Evolutionary conservation across 2,888 invertebrate species (phyloP).

Genomic region (Polydesmus complanatus): DNA sequence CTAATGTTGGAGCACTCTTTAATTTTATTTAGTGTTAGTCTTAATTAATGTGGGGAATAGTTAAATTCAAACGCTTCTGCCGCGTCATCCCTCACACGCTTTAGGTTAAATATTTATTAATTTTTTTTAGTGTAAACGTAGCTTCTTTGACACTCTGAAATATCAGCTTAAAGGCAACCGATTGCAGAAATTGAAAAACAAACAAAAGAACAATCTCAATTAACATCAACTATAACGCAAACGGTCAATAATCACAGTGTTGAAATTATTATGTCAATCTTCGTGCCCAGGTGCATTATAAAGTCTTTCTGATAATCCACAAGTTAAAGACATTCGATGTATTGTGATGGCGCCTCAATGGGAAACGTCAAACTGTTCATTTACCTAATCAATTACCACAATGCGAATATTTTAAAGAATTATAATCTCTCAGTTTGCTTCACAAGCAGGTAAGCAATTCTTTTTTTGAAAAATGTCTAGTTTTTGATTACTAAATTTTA

Average conservation of each 20-base stretch:
- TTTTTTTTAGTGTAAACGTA: conserved; percentile 66
- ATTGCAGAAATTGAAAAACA: conserved; percentile 99
- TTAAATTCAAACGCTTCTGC: too few relatives aligned
- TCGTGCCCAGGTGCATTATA: conserved; percentile 60
- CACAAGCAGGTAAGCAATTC: too few relatives aligned
- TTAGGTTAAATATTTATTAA: conserved; percentile 1
- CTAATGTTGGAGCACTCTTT: too few relatives aligned
- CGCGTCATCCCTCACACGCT: too few relatives aligned
- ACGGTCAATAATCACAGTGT: conserved; percentile 99
- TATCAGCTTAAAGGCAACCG: conserved; percentile 96
- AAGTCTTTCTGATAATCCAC: conserved; percentile 91
- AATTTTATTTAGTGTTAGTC: too few relatives aligned
- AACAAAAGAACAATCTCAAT: conserved; percentile 95
- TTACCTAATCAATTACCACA: conserved; percentile 78
- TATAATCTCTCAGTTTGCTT: conserved; percentile 98
- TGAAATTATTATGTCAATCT: conserved; percentile 96
- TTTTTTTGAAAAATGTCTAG: too few relatives aligned
- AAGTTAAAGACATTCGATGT: conserved; percentile 87
- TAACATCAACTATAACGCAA: conserved; percentile 94
- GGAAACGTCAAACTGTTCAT: conserved; percentile 98
- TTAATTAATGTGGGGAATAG: too few relatives aligned
- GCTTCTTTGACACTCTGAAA: conserved; percentile 97
- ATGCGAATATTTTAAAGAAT: conserved; percentile 89
- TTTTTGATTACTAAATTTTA: too few relatives aligned
- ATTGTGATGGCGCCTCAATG: conserved; percentile 96